Base-by-base conservation (phyloP, 2,797 vertebrate species). In the Luscinia luscinia region DNA sequence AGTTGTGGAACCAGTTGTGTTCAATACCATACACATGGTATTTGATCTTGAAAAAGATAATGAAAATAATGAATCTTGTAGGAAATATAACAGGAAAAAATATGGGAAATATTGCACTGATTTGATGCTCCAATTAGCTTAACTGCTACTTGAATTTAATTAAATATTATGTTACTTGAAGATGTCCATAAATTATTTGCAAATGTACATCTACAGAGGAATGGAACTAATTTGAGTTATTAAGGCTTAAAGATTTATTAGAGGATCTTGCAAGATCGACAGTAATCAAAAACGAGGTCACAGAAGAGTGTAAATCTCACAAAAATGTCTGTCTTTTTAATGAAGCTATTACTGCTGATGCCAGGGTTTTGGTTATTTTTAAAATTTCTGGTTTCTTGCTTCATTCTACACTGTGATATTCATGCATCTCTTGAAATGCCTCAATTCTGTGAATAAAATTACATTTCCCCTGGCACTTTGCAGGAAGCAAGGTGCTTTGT, bases 131-230 rank as follows among this genome's bases (percentile, higher is more conserved):
- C 78, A 62, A 74, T 94, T 85, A 90, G 17, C 45, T 87, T 88
- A 84, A 89, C 78, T 70, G 49, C 43, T 80, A 48, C 58, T 80
- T 91, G 32, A 83, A 95, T 68, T 62, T 87, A 83, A 80, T 95
- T 87, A 89, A 92, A 69, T 73, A 24, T 84, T 81, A 54, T 58
- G 78, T 57, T 76, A 51, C 62, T 95, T 86, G 51, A 87, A 93
- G 66, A 81, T 22, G 55, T 86, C 27, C n/a, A 9, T 51, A 88
- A 76, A 78, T 51, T 11, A 84, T 66, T 90, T 86, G 48, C 66
- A 89, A 88, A 90, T 46, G 55, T 61, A 72, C 30, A 36, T 7
- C 22, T 79, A 67, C 45, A 81, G 77, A 91, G 63, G 27, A 69
- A 45, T 72, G 36, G 52, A 32, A 73, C 19, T 88, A 49, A 92